Evolutionary conservation across 2,113 vertebrate genomes (phyloP).

Genomic region (Microcebus ravelobensis): DNA sequence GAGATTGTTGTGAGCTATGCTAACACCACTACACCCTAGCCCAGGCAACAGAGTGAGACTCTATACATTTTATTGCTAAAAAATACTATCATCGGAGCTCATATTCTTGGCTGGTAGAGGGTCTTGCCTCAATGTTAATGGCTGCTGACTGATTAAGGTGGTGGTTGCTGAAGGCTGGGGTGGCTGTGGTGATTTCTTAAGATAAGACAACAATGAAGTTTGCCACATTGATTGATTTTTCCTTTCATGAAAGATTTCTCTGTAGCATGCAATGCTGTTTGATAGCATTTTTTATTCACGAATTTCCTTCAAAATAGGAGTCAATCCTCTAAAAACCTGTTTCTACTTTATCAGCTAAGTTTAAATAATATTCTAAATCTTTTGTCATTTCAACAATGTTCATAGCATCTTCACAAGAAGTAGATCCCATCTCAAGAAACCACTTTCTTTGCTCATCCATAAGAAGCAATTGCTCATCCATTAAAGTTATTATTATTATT

Average conservation of each 20-base stretch:
- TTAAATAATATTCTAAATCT: neutral
- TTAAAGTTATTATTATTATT: neutral
- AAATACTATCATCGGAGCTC: neutral
- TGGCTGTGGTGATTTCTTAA: neutral
- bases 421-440: neutral
- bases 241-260: neutral
- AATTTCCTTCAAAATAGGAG: neutral
- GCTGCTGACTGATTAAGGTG: neutral
- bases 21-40: too few relatives aligned
- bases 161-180: neutral
- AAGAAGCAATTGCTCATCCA: neutral
- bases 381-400: neutral
- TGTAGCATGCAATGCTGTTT: neutral
- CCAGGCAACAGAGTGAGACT: too few relatives aligned
- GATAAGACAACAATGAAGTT: neutral
- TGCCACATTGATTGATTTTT: neutral
- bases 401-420: neutral
- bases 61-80: neutral
- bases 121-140: neutral
- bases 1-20: too few relatives aligned
- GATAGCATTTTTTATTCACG: neutral
- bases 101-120: neutral
- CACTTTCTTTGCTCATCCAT: neutral
- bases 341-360: neutral
- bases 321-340: neutral